Base-by-base conservation (phyloP, 2,888 invertebrate genomes). In the Parnassius apollo region DNA sequence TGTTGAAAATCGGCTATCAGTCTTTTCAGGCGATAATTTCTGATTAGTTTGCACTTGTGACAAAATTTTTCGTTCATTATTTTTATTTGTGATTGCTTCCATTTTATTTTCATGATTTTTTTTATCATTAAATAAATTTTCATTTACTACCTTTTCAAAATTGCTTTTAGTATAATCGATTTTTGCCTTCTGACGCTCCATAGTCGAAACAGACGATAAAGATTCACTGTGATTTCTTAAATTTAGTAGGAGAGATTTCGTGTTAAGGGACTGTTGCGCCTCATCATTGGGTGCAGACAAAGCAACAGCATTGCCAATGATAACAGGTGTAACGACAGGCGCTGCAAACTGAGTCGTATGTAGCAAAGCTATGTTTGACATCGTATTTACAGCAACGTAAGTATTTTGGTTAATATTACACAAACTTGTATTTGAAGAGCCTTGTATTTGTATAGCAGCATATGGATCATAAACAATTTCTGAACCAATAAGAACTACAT, bases 31-130 rank as follows among this genome's bases (percentile, higher is more conserved):
- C 22, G 8, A 64, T 11, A 44, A 18, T 50, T 69, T 71, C 42
- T 74, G 71, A 66, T 77, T 83, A 64, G 83, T 83, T 71, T 83
- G 83, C n/a, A 84, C 80, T 70, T 83, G 76, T 9, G 78, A 80
- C 35, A 83, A 66, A 13, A 81, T 78, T 72, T 81, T 85, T 52
- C 66, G 57, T 57, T 71, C 71, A 18, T 57, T 55, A 18, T 62
- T 64, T 44, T 63, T 68, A 45, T 50, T 60, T 44, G 44, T 52
- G 25, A 48, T 60, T 44, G 44, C 50, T 13, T 54, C 44, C 56
- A 9, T 59, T 59, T 51, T 63, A 74, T 73, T 65, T 81, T 78
- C 63, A 50, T 25, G 1, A 11, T 8, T 2, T 44, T 35, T 61
- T 35, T 49, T 12, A 42, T 52, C 53, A 56, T 58, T n/a, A 13